Conservation (phyloP, 2,113 vertebrate genomes). For the Hippocampus abdominalis region DNA sequence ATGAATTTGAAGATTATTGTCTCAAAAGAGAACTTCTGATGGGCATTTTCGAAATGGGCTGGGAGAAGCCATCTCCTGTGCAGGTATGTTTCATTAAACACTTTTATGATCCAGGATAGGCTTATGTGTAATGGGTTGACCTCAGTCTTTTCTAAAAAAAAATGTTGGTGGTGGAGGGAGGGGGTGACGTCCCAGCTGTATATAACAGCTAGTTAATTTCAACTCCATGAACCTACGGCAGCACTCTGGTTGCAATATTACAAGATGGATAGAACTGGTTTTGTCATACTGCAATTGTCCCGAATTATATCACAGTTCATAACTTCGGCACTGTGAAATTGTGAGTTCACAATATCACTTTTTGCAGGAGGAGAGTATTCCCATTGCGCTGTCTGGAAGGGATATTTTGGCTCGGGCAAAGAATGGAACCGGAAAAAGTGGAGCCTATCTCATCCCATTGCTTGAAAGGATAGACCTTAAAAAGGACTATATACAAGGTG, state of each 20-base stretch:
- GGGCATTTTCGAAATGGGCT: slow-evolving; percentile 81
- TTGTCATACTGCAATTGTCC: no score
- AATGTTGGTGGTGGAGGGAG: no score
- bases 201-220: not conserved
- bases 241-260: no score
- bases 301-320: no score
- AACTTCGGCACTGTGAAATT: not conserved
- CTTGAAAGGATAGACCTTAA: slow-evolving; percentile 79
- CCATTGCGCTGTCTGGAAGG: slow-evolving; percentile 76
- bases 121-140: not conserved
- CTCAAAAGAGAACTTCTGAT: slow-evolving; percentile 78
- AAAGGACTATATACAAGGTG: slow-evolving; percentile 77
- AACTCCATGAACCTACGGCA: not conserved
- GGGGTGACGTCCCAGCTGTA: not conserved
- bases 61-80: slow-evolving; percentile 79
- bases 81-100: slow-evolving; percentile 55
- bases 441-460: slow-evolving; percentile 78
- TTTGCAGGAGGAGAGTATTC: slow-evolving; percentile 78
- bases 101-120: no score
- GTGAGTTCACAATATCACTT: not conserved
- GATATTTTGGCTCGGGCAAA: slow-evolving; percentile 77
- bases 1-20: slow-evolving; percentile 81
- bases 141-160: not conserved
- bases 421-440: slow-evolving; percentile 78
- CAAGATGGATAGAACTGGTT: no score